Conservation (phyloP, 2,797 vertebrate genomes). For the Brotula barbata region DNA sequence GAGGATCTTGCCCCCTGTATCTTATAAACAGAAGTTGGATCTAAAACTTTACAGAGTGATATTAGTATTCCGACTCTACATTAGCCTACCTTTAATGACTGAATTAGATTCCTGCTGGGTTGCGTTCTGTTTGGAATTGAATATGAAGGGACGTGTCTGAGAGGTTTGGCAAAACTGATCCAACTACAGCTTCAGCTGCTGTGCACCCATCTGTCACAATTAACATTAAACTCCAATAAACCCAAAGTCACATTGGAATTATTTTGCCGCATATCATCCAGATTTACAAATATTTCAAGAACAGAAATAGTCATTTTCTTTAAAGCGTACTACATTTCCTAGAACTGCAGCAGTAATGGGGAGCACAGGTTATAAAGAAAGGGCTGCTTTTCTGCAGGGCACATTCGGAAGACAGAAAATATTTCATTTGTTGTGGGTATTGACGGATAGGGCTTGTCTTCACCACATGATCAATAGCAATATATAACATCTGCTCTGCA, state of each 20-base stretch:
- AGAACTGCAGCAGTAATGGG: too few relatives aligned
- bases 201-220: not conserved
- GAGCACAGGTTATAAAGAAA: constrained; percentile 23
- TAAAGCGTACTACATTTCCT: too few relatives aligned
- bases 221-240: not conserved
- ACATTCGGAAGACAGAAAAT: constrained; percentile 47
- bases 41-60: not conserved
- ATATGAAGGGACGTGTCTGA: not conserved
- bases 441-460: constrained; percentile 57
- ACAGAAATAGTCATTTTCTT: too few relatives aligned
- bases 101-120: constrained; percentile 1
- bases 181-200: not conserved
- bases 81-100: not conserved
- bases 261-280: not conserved
- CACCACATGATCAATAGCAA: constrained; percentile 72
- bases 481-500: constrained; percentile 60
- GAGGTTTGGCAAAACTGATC: not conserved
- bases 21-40: not conserved
- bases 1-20: too few relatives aligned
- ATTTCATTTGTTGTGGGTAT: constrained; percentile 61
- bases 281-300: not conserved
- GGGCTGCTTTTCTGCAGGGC: constrained; percentile 53
- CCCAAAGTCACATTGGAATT: not conserved
- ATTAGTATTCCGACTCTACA: not conserved
- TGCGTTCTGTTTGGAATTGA: not conserved